A percentile compares a stretch with the other conserved stretches of the same genome.
phyloP scores from a whole-genome alignment of 2,113 vertebrate genomes.

The Pelecanus crispus region DNA sequence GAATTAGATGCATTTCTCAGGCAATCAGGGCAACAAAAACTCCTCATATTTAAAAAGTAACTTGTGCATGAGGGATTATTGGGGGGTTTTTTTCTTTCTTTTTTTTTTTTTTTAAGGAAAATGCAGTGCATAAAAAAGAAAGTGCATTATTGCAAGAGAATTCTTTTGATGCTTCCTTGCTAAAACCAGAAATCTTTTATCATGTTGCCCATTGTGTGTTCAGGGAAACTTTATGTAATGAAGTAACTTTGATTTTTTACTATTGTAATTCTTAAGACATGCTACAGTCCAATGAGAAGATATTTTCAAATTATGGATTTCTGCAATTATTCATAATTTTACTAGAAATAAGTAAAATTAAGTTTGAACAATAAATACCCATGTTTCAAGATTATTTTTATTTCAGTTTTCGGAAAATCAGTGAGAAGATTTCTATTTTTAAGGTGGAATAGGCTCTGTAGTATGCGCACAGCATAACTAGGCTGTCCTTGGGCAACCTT shows the following conservation, averaged over 20 bases:
- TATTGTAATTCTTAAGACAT: neutral
- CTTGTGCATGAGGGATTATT: neutral
- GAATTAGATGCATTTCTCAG: constrained; percentile 17
- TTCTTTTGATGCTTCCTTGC: neutral
- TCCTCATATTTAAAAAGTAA: neutral
- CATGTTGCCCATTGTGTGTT: neutral
- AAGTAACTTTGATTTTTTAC: neutral
- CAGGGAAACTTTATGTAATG: neutral
- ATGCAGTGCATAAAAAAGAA: neutral
- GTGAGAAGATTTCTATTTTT: neutral
- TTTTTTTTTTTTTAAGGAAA: neutral
- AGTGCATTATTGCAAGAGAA: neutral
- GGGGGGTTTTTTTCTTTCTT: neutral
- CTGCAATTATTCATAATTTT: neutral
- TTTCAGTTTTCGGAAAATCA: neutral
- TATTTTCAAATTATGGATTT: neutral
- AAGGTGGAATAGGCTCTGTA: neutral
- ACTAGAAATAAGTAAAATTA: neutral
- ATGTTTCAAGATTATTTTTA: neutral
- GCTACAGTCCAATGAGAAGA: neutral
- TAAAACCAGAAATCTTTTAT: neutral
- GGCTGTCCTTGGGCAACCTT: constrained; percentile 8
- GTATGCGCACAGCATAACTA: neutral
- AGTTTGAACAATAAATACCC: neutral
- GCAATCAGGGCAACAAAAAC: neutral